Conservation (phyloP, 2,797 vertebrate species). For the Phrynocephalus guinanensis region DNA sequence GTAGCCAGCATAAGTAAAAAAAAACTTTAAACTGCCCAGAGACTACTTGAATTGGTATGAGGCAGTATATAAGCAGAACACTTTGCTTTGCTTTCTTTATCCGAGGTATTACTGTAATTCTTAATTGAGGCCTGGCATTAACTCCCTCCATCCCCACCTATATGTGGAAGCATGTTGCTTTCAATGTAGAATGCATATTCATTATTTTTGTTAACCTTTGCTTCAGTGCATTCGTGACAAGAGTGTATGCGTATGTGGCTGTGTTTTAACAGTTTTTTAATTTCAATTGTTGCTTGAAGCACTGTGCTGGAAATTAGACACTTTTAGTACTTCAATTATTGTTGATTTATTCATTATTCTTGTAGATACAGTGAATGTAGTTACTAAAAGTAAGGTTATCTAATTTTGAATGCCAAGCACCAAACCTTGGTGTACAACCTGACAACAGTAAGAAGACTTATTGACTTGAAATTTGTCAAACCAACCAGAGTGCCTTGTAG, state of each 20-base stretch:
- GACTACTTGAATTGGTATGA: too few relatives aligned
- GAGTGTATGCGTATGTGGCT: slow-evolving; percentile 66
- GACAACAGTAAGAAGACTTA: slow-evolving; percentile 68
- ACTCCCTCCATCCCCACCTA: slow-evolving; percentile 49
- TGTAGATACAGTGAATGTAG: slow-evolving; percentile 70
- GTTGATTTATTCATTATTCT: slow-evolving; percentile 72
- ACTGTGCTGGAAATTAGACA: slow-evolving; percentile 73
- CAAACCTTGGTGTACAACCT: slow-evolving; percentile 61
- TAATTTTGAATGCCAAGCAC: slow-evolving; percentile 68
- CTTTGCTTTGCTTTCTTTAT: too few relatives aligned
- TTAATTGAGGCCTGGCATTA: slow-evolving; percentile 51
- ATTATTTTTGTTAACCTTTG: slow-evolving; percentile 74
- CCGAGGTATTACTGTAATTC: too few relatives aligned
- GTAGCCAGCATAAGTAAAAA: too few relatives aligned
- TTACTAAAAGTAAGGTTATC: slow-evolving; percentile 61
- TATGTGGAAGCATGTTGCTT: slow-evolving; percentile 46
- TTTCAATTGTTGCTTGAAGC: slow-evolving; percentile 75
- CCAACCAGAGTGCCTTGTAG: slow-evolving; percentile 56
- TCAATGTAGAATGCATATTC: slow-evolving; percentile 58
- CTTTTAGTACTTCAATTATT: slow-evolving; percentile 76
- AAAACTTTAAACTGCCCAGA: too few relatives aligned
- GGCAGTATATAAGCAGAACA: too few relatives aligned
- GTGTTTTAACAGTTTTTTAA: slow-evolving; percentile 74
- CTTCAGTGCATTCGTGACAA: slow-evolving; percentile 70
- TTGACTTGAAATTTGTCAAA: slow-evolving; percentile 62